Evolutionary conservation across 2,797 vertebrate species (phyloP).

Genomic region (Microhierax caerulescens): DNA sequence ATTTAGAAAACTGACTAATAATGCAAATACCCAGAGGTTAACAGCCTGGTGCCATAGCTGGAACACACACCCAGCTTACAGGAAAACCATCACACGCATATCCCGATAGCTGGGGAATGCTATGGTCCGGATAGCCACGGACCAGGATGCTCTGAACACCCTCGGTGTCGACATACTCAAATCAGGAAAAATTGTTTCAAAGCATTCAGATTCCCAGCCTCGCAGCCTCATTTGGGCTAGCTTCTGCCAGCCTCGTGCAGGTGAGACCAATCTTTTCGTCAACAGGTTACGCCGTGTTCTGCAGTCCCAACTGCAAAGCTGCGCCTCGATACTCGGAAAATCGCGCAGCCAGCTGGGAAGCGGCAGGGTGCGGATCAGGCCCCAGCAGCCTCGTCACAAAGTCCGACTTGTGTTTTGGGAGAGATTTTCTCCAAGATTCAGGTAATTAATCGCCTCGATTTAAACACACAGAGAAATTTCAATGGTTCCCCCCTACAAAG

Average conservation of each 20-base stretch:
- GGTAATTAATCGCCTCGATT: not conserved
- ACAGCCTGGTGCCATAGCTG: slow-evolving; percentile 60
- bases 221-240: not conserved
- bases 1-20: slow-evolving; percentile 73
- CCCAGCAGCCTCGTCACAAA: not conserved
- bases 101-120: not conserved
- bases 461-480: not conserved
- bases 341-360: not conserved
- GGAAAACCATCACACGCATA: not conserved
- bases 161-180: not conserved
- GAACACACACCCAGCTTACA: not conserved
- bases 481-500: not conserved
- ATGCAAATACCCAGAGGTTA: slow-evolving; percentile 72
- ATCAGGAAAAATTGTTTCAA: not conserved
- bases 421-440: not conserved
- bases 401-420: accelerated
- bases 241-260: not conserved
- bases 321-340: not conserved
- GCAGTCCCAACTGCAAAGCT: not conserved
- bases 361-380: not conserved
- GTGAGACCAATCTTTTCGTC: not conserved
- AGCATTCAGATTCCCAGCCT: not conserved
- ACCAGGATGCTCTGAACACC: not conserved
- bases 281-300: not conserved
- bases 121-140: not conserved